A percentile compares a stretch with the other conserved stretches of the same genome.
phyloP scores from a whole-genome alignment of 2,888 invertebrate genomes.

The Nymphalis c-album region DNA sequence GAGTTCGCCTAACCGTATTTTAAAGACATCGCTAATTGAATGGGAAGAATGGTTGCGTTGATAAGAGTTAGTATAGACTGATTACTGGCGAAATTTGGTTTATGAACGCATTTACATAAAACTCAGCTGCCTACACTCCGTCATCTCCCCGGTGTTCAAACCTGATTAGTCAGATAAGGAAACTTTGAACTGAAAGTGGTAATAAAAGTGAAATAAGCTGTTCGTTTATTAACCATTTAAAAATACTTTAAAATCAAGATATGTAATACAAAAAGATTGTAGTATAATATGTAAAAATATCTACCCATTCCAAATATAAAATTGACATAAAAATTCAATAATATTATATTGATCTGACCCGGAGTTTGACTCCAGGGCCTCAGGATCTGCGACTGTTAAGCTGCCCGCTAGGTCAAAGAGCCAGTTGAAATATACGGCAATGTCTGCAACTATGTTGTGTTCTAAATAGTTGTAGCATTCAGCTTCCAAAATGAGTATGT shows the following conservation, averaged over 20 bases:
- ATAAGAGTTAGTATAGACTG: conserved; percentile 36
- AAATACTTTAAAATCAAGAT: background rate
- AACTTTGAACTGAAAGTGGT: conserved; percentile 16
- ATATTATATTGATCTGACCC: no score
- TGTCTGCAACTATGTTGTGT: no score
- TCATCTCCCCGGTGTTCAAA: conserved; percentile 24
- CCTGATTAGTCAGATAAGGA: conserved; percentile 29
- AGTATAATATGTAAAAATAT: no score
- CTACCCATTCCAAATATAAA: no score
- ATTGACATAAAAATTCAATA: no score
- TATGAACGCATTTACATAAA: conserved; percentile 35
- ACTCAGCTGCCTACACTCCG: conserved; percentile 18
- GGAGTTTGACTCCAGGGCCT: no score
- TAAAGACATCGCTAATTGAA: conserved; percentile 31
- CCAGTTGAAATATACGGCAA: no score
- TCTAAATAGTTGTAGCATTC: no score
- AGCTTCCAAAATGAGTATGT: no score
- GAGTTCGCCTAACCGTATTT: background rate
- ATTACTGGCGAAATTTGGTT: conserved; percentile 34
- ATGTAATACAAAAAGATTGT: no score
- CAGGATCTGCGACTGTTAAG: no score
- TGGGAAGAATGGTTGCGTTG: conserved; percentile 27
- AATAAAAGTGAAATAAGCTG: background rate
- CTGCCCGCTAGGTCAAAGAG: no score
- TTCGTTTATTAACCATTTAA: background rate